Conservation (phyloP, 2,888 invertebrate genomes). For the Idaea dimidiata region DNA sequence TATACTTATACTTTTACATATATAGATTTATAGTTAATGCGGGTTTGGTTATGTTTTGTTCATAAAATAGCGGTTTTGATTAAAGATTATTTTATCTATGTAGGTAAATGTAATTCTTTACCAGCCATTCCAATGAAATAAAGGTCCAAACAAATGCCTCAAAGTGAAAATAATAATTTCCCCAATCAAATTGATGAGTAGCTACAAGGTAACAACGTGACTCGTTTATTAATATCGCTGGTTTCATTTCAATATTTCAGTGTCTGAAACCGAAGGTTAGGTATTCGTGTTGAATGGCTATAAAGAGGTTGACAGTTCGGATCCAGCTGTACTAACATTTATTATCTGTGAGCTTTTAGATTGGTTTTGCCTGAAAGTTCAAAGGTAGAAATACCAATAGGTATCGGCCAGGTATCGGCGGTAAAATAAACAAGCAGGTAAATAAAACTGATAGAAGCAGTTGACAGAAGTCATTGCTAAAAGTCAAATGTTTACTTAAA, state of each 20-base stretch:
- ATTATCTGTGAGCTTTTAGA: conserved; percentile 18
- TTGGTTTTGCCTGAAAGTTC: conserved; percentile 9
- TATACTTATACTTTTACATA: not conserved
- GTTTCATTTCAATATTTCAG: conserved; percentile 28
- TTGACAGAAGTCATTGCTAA: not conserved
- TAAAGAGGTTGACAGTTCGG: conserved; percentile 31
- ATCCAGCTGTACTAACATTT: conserved; percentile 25
- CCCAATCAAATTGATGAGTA: not conserved
- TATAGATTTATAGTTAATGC: not conserved
- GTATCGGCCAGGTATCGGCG: not conserved
- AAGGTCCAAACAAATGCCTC: not conserved
- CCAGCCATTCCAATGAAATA: not conserved
- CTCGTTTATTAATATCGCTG: conserved; percentile 20
- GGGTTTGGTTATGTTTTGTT: not conserved
- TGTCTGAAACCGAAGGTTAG: conserved; percentile 26
- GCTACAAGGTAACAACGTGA: not conserved
- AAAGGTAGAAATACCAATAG: conserved; percentile 15
- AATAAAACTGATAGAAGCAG: not conserved
- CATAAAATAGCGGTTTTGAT: not conserved
- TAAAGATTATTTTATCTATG: not conserved
- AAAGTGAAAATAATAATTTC: not conserved
- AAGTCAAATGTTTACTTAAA: not conserved
- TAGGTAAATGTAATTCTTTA: not conserved
- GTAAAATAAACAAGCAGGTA: not conserved
- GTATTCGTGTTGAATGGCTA: conserved; percentile 30